Evolutionary conservation across 2,888 invertebrate species (phyloP), one percentile per base, ranked within the genome.

Genomic region (Drosophila sordidula): DNA sequence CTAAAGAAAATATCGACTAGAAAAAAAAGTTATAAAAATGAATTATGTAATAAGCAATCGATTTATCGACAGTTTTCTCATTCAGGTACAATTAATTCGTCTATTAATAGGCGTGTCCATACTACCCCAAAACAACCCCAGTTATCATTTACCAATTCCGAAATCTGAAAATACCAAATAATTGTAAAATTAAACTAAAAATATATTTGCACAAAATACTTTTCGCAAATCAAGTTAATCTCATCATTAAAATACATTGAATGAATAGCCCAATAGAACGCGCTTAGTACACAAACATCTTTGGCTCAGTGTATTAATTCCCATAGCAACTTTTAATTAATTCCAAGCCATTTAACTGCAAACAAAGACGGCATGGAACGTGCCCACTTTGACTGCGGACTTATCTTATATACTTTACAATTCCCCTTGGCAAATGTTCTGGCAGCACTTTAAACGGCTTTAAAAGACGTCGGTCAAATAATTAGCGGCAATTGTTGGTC

Each of bases 291-390:
- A 45, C 44, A 63, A 61, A 67, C 49, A 47, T 72, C 44, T 61
- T 14, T 38, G 25, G 61, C 49, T 32, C 59, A 67, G 36, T 75
- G 73, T 72, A 67, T 77, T 72, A 64, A 64, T 61, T 77, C 38
- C 63, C 73, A 55, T 77, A 41, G 78, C 68, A 75, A 73, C 73
- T 65, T 77, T 75, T 77, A 88, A 89, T 89, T 89, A 89, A 80
- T 89, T 89, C 79, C 88, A 80, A 78, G 70, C 77, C 86, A 89
- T 89, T 89, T 80, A 84, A 80, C 88, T 74, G 72, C 50, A 68
- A 80, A 80, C 76, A 80, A 71, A 75, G 75, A 39, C 51, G 52
- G 42, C 57, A 45, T 12, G 38, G 42, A 66, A 76, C 77, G 66
- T 44, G 67, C 57, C 61, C 69, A 69, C 57, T 74, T 54, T 34